Evolutionary conservation across 2,888 invertebrate species (phyloP), one percentile per base, ranked within the genome.

Genomic region (Melinaea menophilus): DNA sequence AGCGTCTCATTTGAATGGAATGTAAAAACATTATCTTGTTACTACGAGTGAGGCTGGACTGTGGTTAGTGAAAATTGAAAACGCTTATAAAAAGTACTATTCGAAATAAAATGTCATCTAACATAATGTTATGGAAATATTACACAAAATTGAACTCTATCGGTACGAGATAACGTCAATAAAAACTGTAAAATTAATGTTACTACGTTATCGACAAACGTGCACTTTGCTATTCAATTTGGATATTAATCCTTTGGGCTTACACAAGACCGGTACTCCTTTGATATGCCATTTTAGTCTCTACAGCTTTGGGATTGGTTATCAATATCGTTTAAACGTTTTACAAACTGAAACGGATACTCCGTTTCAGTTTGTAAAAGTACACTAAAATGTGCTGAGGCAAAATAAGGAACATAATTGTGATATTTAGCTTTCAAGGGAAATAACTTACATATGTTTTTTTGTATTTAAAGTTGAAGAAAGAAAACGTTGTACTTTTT

Each of bases 191-290:
- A 60, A 63, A 60, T 60, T 57, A 46, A 57, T 60, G 22, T 22
- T 41, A 9, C 22, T 45, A 31, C 56, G 59, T 56, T 63, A 60
- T 37, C 51, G 51, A 60, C 57, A 60, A 60, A 57, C 63, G 56
- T 57, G 60, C 45, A 54, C 56, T 41, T 54, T 46, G 47, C 46
- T 56, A 60, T 63, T 59, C 57, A 63, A 60, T 63, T 63, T 63
- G 60, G 34, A 57, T 63, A 63, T 63, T 63, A 63, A 63, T 63
- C 63, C 63, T 57, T 60, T 47, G 57, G 48, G 46, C 57, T 56
- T 56, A 48, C 41, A 58, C 34, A 31, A 13, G 11, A 45, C 35
- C n/a, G 5, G 35, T 37, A 7, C 9, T 31, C 34, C 33, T 7
- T 22, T 12, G 7, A 59, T 33, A 34, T 31, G 5, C 51, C 33